Conservation (phyloP, 1,140 invertebrate species). For the Caenorhabditis remanei region DNA sequence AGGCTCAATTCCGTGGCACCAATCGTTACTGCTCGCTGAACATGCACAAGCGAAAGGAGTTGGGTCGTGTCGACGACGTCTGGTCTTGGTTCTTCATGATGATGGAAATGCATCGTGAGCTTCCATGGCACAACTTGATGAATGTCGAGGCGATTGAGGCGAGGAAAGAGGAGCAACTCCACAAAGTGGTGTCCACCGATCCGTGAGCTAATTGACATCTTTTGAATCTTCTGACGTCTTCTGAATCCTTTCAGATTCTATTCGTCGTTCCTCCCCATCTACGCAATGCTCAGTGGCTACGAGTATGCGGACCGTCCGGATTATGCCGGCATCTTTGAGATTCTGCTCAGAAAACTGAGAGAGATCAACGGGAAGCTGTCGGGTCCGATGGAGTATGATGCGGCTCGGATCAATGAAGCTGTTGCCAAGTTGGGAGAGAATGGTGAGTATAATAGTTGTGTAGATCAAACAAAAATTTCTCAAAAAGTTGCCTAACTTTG, state of each 20-base stretch:
- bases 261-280: not conserved
- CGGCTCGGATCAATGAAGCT: not conserved
- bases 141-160: not conserved
- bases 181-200: not conserved
- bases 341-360: not conserved
- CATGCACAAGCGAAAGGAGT: conserved; percentile 92
- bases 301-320: conserved; percentile 11
- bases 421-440: not conserved
- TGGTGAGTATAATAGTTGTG: no score
- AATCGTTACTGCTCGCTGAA: conserved; percentile 98
- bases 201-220: not conserved
- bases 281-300: not conserved
- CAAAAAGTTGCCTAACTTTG: not conserved
- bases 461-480: no score
- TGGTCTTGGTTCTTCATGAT: conserved; percentile 81
- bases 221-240: no score
- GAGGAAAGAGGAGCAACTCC: not conserved
- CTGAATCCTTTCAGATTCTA: not conserved
- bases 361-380: conserved; percentile 30
- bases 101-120: conserved; percentile 18
- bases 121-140: conserved; percentile 5
- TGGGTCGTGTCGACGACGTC: conserved; percentile 85
- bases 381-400: conserved; percentile 22
- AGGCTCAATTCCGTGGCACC: conserved; percentile 84
- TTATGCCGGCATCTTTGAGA: not conserved